phyloP scores from a whole-genome alignment of 2,888 invertebrate genomes.

The Peribatodes rhomboidaria region DNA sequence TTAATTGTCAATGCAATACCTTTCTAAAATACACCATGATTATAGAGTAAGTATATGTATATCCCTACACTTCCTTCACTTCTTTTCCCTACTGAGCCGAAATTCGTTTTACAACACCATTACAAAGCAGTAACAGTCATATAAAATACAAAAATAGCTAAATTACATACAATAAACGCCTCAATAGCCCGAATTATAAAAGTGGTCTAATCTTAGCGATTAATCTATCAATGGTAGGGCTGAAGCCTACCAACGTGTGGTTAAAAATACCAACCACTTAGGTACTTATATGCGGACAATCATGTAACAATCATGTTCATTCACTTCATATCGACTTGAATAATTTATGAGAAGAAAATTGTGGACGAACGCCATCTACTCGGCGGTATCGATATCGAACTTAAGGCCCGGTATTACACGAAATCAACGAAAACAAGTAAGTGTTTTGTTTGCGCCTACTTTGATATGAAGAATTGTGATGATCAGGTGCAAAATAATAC shows the following conservation, averaged over 20 bases:
- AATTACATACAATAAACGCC: conserved; percentile 46
- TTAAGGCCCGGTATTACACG: too few relatives aligned
- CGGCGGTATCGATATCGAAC: conserved; percentile 2
- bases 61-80: neutral
- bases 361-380: neutral
- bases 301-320: conserved; percentile 30
- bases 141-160: conserved; percentile 44
- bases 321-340: conserved; percentile 14
- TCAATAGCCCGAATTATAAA: conserved; percentile 45
- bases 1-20: neutral
- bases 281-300: conserved; percentile 17
- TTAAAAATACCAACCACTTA: conserved; percentile 33
- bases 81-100: conserved; percentile 6
- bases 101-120: conserved; percentile 35
- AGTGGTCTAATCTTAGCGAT: conserved; percentile 39
- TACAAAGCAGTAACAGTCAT: conserved; percentile 30
- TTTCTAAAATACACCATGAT: conserved; percentile 5
- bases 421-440: too few relatives aligned
- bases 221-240: conserved; percentile 42
- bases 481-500: too few relatives aligned
- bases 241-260: conserved; percentile 23
- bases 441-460: too few relatives aligned
- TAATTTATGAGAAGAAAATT: conserved; percentile 24
- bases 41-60: neutral
- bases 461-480: too few relatives aligned